These are phyloP conservation scores for Mus pahari DNA, from an alignment of 2,113 vertebrate species.

Conservation along the genomic window DNA sequence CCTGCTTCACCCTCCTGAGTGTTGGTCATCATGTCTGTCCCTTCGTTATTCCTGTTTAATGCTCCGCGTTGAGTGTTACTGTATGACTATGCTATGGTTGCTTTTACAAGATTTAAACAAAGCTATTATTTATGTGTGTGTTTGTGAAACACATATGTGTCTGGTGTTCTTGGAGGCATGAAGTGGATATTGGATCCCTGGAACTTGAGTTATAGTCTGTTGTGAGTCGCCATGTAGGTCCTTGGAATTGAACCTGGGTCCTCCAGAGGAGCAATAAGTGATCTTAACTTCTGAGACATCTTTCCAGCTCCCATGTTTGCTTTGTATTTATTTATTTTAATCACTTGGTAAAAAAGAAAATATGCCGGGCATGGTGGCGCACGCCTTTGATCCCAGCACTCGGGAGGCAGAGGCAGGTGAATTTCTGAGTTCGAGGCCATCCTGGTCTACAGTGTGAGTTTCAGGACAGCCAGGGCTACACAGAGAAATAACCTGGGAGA, in stretches of 20 bases:
- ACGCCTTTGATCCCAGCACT: not conserved
- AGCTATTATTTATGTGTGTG: not conserved
- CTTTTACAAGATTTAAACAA: not conserved
- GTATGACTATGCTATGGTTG: not conserved
- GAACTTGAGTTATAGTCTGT: not conserved
- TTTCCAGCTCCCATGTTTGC: not conserved
- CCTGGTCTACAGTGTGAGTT: not conserved
- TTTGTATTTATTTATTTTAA: slow-evolving; percentile 1
- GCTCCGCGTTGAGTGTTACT: too few relatives aligned
- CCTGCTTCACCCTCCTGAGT: not conserved
- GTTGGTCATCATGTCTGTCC: not conserved
- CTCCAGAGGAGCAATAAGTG: not conserved
- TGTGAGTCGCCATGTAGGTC: not conserved
- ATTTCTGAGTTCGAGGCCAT: not conserved
- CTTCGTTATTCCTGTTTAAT: not conserved
- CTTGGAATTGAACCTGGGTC: not conserved
- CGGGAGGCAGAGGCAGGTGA: not conserved
- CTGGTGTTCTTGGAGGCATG: not conserved
- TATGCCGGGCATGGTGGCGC: not conserved
- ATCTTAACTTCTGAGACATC: not conserved
- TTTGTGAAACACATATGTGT: not conserved
- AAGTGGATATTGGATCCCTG: not conserved
- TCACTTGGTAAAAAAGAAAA: slow-evolving; percentile 1
- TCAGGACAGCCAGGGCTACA: not conserved
- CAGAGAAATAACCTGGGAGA: not conserved